Evolutionary conservation across 2,888 invertebrate species (phyloP), one percentile per base, ranked within the genome.

Genomic region (Myopa testacea): DNA sequence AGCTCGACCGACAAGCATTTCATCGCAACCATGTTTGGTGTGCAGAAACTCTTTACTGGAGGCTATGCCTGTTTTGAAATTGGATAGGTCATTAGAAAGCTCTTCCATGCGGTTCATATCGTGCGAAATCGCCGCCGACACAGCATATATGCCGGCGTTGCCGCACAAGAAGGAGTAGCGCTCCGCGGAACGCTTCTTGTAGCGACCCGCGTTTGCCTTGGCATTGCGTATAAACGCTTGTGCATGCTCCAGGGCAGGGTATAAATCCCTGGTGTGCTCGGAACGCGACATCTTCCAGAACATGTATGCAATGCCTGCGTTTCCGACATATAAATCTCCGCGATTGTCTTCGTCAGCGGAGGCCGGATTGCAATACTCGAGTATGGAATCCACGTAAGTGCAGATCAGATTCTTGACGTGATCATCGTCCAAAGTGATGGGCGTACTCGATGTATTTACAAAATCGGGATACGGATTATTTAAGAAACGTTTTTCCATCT

Each of bases 1-100:
- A 65, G 96, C 93, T 80, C 96, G 91, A 0, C 97, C 97, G 0
- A 96, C 95, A 84, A 97, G 93, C 37, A 96, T 90, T 87, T 97
- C 97, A 88, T 97, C 96, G 52, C 94, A 94, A 26, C 94, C 94
- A 84, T 92, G 91, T 84, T 91, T 91, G 14, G 93, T 89, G 83
- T 93, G 94, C 81, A 90, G 87, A 72, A 88, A 83, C 74, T 92
- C 90, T 82, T 91, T 91, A 83, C 92, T 92, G 78, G 87, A 84
- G 5, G 85, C 84, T 77, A 88, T 86, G n/a, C 88, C 88, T 16
- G 86, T 82, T 65, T 86, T 85, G 58, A 89, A 89, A 79, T 88
- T 87, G 74, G 85, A 83, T 80, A 89, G 78, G 79, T 89, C 89
- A 45, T 85, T 83, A 6, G 85, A 85, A 60, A 90, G 88, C 10